Conservation (phyloP, 2,888 invertebrate genomes). For the Pogonocherus hispidulus region DNA sequence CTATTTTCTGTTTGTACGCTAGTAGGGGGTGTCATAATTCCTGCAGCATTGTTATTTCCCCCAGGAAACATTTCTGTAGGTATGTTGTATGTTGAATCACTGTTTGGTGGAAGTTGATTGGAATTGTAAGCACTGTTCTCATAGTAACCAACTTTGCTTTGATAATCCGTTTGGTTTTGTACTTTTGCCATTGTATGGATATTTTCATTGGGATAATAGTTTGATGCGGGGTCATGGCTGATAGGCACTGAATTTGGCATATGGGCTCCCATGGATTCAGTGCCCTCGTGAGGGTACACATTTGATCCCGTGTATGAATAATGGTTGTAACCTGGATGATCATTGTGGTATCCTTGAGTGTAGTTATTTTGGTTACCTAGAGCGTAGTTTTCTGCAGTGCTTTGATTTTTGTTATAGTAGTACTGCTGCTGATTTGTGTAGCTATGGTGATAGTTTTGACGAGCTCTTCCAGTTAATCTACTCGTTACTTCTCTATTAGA, state of each 20-base stretch:
- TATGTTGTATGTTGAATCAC: conserved; percentile 67
- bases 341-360: conserved; percentile 61
- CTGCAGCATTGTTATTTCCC: conserved; percentile 68
- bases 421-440: conserved; percentile 71
- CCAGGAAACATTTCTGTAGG: conserved; percentile 69
- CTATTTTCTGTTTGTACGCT: conserved; percentile 74
- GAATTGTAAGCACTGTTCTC: conserved; percentile 71
- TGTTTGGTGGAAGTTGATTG: conserved; percentile 67
- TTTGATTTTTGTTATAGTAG: conserved; percentile 72
- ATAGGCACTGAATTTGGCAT: conserved; percentile 60
- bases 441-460: conserved; percentile 67
- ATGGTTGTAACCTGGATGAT: conserved; percentile 64
- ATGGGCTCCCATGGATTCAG: conserved; percentile 56
- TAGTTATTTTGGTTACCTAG: conserved; percentile 60
- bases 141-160: conserved; percentile 70
- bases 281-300: conserved; percentile 63
- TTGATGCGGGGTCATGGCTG: conserved; percentile 56
- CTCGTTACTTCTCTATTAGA: conserved; percentile 50
- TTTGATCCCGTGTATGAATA: conserved; percentile 61
- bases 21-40: conserved; percentile 75
- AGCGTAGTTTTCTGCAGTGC: conserved; percentile 61
- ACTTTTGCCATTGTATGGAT: conserved; percentile 51
- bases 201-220: conserved; percentile 64
- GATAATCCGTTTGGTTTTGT: conserved; percentile 60
- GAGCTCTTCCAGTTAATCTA: conserved; percentile 57